Percentiles rank a stretch among this genome's conserved stretches.
Conservation (phyloP, 2,797 vertebrate species). For the Oreonectes daqikongensis region DNA sequence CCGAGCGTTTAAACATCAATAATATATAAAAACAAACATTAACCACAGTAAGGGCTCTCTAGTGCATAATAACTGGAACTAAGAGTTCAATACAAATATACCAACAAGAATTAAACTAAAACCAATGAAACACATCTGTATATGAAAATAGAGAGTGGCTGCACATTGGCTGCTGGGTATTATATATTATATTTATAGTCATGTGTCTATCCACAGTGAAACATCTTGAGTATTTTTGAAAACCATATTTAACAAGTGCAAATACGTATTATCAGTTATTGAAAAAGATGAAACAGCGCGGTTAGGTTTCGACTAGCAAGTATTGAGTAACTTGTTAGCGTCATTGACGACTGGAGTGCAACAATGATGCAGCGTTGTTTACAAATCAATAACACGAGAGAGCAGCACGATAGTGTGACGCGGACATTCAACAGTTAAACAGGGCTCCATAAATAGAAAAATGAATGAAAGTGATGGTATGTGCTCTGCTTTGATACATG, state of each 20-base stretch:
- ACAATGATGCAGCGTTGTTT: conserved; percentile 9
- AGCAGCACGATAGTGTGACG: conserved; percentile 35
- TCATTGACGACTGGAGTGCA: conserved; percentile 2
- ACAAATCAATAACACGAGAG: conserved; percentile 24
- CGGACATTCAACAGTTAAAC: conserved; percentile 17
- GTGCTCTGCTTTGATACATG: conserved; percentile 16
- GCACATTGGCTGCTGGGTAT: conserved; percentile 48
- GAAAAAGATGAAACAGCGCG: conserved; percentile 24
- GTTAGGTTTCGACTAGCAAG: conserved; percentile 25
- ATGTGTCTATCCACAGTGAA: conserved; percentile 46
- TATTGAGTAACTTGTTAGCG: conserved; percentile 25
- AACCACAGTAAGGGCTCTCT: conserved; percentile 75
- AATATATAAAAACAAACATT: conserved; percentile 64
- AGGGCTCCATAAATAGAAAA: conserved; percentile 39
- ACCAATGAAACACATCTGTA: conserved; percentile 21
- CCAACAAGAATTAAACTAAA: conserved; percentile 14
- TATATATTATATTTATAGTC: conserved; percentile 37
- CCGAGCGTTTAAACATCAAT: conserved; percentile 73
- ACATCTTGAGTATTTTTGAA: conserved; percentile 9
- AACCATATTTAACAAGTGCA: conserved; percentile 48
- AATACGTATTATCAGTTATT: conserved; percentile 32
- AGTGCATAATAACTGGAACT: conserved; percentile 73
- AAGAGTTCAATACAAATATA: conserved; percentile 40
- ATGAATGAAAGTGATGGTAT: conserved; percentile 22
- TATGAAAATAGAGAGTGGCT: conserved; percentile 40